Percentiles rank a stretch among this genome's conserved stretches.
Evolutionary conservation across 2,888 invertebrate genomes (phyloP).

Genomic region (Alloplasta piceator): DNA sequence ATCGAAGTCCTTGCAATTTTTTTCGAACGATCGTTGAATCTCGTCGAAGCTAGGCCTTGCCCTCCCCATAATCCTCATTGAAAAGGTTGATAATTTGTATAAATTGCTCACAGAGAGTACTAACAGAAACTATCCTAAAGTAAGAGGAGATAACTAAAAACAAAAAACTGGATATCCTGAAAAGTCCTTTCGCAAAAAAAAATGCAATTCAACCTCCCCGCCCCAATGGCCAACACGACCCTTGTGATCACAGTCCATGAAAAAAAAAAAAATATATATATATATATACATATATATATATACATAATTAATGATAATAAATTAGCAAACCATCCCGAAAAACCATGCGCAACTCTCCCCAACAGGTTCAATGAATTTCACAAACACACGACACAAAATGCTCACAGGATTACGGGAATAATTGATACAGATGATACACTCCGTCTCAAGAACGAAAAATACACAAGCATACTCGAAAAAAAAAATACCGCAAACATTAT

Average conservation of each 20-base stretch:
- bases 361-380: constrained; percentile 62
- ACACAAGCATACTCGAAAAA: constrained; percentile 22
- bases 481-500: neutral
- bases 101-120: constrained; percentile 68
- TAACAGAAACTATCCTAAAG: constrained; percentile 64
- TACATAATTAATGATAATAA: no score
- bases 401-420: constrained; percentile 65
- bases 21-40: constrained; percentile 56
- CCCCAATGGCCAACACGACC: constrained; percentile 8
- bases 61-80: constrained; percentile 66
- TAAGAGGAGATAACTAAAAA: constrained; percentile 39
- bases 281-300: constrained; percentile 22
- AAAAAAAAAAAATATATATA: constrained; percentile 43
- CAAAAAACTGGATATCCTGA: constrained; percentile 47
- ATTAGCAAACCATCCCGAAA: constrained; percentile 47
- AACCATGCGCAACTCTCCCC: constrained; percentile 62
- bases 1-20: neutral
- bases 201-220: constrained; percentile 51
- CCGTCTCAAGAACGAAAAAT: constrained; percentile 56
- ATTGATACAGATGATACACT: constrained; percentile 61
- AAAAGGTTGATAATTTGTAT: constrained; percentile 68
- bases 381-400: constrained; percentile 59
- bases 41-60: constrained; percentile 69
- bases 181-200: constrained; percentile 47
- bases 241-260: constrained; percentile 40